Base-by-base conservation (phyloP, 2,888 invertebrate species). In the Empis stercorea region DNA sequence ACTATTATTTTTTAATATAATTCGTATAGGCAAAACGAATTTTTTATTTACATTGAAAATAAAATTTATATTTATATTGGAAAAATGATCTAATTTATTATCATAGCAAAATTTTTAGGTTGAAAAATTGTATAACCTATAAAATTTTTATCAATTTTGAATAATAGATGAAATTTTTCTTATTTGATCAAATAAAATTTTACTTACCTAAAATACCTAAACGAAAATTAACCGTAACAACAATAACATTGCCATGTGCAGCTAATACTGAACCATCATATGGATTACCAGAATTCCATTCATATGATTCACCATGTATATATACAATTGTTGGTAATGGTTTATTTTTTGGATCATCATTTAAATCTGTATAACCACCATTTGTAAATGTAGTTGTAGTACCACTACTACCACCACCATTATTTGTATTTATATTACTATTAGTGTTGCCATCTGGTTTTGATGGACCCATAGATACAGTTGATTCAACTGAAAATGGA, bases 231-330 rank as follows among this genome's bases (percentile, higher is more conserved):
- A 91, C 85, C 62, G 91, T 89, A 61, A 88, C 87, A 55, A 89
- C 88, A 59, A 91, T 86, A 61, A 89, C 80, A 64, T 84, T 82
- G 54, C 88, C 96, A 63, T 87, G 86, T 52, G 92, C 88, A 44
- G 97, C 92, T 51, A 99, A 75, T 37, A 94, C 86, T 49, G 92
- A 92, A 54, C 95, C 97, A 71, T 97, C 97, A 71, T 96, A 94
- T 15, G 93, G 87, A 73, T 94, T 96, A 50, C 96, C 97, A 39
- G 94, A 87, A 67, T 92, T 93, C 87, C 94, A 94, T 66, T 94
- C 92, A 71, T 88, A 95, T 23, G 93, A 92, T 69, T 95, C 95
- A 45, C 93, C 94, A 66, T 93, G 93, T 57, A 94, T 83, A 66
- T 89, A 87, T 48, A 94, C 82, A 62, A 94, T 76, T 48, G 92